Evolutionary conservation across 92 coral and sea anemone genomes (phyloP), one percentile per base, ranked within the genome.

Genomic region (Umimayanthus kanabou): DNA sequence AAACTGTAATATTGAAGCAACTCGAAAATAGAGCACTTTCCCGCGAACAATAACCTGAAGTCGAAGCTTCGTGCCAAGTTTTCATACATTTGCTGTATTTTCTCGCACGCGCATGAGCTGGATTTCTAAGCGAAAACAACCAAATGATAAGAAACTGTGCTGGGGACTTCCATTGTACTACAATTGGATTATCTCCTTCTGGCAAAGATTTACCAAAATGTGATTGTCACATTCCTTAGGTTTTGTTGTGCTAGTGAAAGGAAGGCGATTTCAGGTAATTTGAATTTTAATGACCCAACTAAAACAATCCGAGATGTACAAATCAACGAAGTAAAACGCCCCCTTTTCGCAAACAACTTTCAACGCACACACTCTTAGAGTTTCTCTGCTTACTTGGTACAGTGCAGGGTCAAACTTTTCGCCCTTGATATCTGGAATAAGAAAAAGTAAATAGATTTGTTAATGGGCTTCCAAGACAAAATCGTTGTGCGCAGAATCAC

Each of bases 361-460:
- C 69, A 72, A 29, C 37, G 57, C 18, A 40, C 39, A 43, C 4
- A 11, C 0, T 76, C 9, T 22, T 11, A 23, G 15, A 18, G 80
- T 76, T 80, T 53, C 13, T 47, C 7, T 26, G 14, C 84, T 57
- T 80, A 80, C 84, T 10, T 80, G 84, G 39, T 57, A 80, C 45
- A 57, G 71, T 20, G 84, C 26, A 0, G 84, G 47, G 16, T 80
- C 71, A 30, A 53, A 53, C 25, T 55, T 80, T 80, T 80, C 84
- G 28, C 39, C 72, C 43, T 80, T 80, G 49, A 80, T 33, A 57
- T 57, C 84, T 80, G 84, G 47, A 57, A 45, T 16, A 33, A 57
- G 23, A 80, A 55, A 13, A 80, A 57, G 37, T 9, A 29, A 57
- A 42, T 22, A 61, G 25, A 30, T 80, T 80, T 57, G 69, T 53